Conservation (phyloP, 1,140 invertebrate genomes). For the Zelostemma sp. region DNA sequence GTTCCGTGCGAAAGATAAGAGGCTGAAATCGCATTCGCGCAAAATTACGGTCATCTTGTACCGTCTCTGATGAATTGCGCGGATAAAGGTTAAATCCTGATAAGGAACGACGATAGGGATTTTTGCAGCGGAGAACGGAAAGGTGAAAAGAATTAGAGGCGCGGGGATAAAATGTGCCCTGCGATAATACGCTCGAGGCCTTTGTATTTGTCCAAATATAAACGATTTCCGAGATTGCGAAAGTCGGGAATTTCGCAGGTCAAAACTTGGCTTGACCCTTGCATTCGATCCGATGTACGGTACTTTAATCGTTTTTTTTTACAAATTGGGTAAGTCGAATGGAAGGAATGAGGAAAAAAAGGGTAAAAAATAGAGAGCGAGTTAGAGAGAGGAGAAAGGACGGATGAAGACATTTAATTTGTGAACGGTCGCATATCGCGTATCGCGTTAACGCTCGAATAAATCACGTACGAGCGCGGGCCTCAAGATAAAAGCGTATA, state of each 20-base stretch:
- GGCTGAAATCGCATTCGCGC: slow-evolving; percentile 9
- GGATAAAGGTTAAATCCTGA: slow-evolving; percentile 48
- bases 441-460: slow-evolving; percentile 60
- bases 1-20: slow-evolving; percentile 6
- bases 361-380: neutral
- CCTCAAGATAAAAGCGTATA: slow-evolving; percentile 52
- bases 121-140: slow-evolving; percentile 5
- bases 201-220: slow-evolving; percentile 43
- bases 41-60: slow-evolving; percentile 27
- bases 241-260: slow-evolving; percentile 36
- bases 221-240: slow-evolving; percentile 47
- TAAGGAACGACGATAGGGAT: slow-evolving; percentile 33
- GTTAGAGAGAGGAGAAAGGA: slow-evolving; percentile 12
- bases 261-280: no score
- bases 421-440: slow-evolving; percentile 50
- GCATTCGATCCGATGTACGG: no score
- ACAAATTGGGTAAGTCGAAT: slow-evolving; percentile 3
- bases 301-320: neutral
- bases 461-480: slow-evolving; percentile 61
- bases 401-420: slow-evolving; percentile 62
- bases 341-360: slow-evolving; percentile 8
- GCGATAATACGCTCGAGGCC: slow-evolving; percentile 24
- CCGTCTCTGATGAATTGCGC: slow-evolving; percentile 28
- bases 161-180: slow-evolving; percentile 22
- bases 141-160: slow-evolving; percentile 32